These are phyloP conservation scores for Patiria pectinifera DNA, from an alignment of 53 echinoderm and acorn worm genomes.

Conservation along the genomic window DNA sequence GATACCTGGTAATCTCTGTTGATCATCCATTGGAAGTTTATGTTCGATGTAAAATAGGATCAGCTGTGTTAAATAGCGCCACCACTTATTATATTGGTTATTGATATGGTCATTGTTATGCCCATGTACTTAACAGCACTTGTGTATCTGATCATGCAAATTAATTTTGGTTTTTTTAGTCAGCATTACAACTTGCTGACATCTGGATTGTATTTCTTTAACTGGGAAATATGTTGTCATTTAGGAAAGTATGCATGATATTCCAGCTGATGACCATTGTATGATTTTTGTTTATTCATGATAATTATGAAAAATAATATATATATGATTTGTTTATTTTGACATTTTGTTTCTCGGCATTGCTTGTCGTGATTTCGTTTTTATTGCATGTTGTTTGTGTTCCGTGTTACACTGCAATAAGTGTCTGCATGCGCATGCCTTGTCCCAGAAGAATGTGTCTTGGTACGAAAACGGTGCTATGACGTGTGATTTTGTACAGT, in stretches of 20 bases:
- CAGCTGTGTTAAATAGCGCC: background rate
- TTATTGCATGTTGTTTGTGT: background rate
- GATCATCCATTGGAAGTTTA: background rate
- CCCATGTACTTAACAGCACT: background rate
- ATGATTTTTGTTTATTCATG: background rate
- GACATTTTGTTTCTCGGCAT: background rate
- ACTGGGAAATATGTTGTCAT: background rate
- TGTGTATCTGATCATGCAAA: background rate
- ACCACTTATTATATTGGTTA: background rate
- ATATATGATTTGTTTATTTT: constrained; percentile 3
- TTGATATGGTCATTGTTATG: background rate
- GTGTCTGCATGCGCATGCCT: background rate
- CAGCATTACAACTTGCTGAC: background rate
- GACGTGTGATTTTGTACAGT: background rate
- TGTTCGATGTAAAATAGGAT: too few species aligned
- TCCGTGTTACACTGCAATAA: background rate
- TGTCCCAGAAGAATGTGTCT: background rate
- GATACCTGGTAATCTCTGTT: background rate
- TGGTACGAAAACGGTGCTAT: background rate
- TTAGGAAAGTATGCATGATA: background rate
- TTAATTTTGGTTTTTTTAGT: background rate
- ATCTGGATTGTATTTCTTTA: background rate
- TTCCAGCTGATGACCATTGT: background rate
- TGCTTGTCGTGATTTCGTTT: background rate
- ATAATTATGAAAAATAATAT: background rate